phyloP scores from a whole-genome alignment of 2,797 vertebrate species.

The Hydrolagus colliei region DNA sequence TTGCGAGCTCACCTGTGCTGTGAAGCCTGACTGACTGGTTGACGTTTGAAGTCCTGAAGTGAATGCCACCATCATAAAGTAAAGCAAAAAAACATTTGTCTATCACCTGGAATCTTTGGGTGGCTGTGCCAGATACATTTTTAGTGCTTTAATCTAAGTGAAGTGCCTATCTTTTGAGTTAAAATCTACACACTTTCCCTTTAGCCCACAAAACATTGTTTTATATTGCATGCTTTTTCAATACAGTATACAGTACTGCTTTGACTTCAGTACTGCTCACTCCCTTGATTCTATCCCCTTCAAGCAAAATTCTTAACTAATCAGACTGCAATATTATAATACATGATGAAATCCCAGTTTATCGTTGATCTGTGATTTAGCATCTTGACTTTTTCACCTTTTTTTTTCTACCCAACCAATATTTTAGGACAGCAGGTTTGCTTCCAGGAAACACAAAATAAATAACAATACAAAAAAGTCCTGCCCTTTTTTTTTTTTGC shows the following conservation, averaged over 20 bases:
- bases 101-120: neutral
- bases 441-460: conserved; percentile 26
- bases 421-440: neutral
- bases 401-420: neutral
- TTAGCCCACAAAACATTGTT: neutral
- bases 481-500: neutral
- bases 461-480: conserved; percentile 17
- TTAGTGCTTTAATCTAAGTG: neutral
- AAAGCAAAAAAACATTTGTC: neutral
- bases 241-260: neutral
- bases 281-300: neutral
- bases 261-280: neutral
- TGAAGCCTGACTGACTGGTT: neutral
- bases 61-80: neutral
- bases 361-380: conserved; percentile 12
- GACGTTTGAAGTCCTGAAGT: neutral
- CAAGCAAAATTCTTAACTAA: neutral
- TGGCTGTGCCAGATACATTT: neutral
- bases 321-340: conserved; percentile 6
- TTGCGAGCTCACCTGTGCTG: neutral
- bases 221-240: neutral
- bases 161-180: neutral
- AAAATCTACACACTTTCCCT: neutral
- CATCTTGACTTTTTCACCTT: neutral
- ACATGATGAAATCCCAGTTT: neutral